phyloP scores from a whole-genome alignment of 1,140 invertebrate species.

The Mamestra configurata region DNA sequence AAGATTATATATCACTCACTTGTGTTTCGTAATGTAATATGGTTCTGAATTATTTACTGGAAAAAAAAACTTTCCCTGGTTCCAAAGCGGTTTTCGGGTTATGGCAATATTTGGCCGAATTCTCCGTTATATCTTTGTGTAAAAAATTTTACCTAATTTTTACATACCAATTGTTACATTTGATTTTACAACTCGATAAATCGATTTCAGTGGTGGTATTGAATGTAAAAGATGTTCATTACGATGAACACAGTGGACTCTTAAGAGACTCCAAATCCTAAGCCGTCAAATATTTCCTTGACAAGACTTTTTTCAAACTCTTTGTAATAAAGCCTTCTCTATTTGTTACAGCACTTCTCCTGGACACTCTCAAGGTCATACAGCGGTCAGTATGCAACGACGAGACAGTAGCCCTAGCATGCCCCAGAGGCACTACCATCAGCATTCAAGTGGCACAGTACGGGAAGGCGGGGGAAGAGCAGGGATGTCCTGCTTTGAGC shows the following conservation, averaged over 20 bases:
- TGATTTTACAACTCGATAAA: too few species aligned
- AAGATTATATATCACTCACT: slow-evolving; percentile 7
- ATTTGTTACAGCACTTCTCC: slow-evolving; percentile 89
- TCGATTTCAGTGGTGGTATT: too few species aligned
- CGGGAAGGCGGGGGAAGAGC: slow-evolving; percentile 70
- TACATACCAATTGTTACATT: too few species aligned
- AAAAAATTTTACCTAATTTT: too few species aligned
- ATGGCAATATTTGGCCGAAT: not conserved
- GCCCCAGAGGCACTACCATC: slow-evolving; percentile 95
- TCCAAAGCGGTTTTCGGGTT: too few species aligned
- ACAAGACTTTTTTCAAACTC: not conserved
- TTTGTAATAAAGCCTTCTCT: not conserved
- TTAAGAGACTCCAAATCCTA: too few species aligned
- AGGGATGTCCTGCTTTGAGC: slow-evolving; percentile 91
- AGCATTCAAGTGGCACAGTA: slow-evolving; percentile 92
- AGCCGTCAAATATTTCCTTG: too few species aligned
- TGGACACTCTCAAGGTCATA: slow-evolving; percentile 95
- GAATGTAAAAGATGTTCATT: too few species aligned
- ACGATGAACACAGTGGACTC: too few species aligned
- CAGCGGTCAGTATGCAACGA: slow-evolving; percentile 95
- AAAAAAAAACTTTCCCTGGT: not conserved
- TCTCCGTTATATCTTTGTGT: too few species aligned
- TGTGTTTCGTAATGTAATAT: slow-evolving; percentile 2
- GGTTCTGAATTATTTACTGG: not conserved
- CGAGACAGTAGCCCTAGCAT: slow-evolving; percentile 93